Evolutionary conservation across 2,113 vertebrate genomes (phyloP).

Genomic region (Passerina amoena): DNA sequence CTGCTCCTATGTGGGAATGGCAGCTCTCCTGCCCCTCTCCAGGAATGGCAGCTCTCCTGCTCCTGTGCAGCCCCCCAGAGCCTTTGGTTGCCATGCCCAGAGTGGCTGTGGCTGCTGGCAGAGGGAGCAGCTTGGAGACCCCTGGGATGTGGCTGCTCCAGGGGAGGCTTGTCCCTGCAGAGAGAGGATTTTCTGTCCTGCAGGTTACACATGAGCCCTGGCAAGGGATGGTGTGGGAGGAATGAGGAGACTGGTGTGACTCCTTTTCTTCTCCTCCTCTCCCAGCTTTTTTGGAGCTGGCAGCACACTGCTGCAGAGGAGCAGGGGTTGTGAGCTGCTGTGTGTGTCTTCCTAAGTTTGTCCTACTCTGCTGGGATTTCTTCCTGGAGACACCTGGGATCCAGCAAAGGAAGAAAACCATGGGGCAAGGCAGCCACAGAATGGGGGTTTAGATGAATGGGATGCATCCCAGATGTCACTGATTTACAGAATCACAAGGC

Average conservation of each 20-base stretch:
- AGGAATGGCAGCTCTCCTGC: background rate
- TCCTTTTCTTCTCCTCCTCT: background rate
- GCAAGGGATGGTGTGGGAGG: background rate
- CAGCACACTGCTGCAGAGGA: background rate
- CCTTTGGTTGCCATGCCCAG: fast-evolving
- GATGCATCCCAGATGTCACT: background rate
- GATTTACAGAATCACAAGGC: background rate
- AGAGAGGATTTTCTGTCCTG: background rate
- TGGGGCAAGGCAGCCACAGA: background rate
- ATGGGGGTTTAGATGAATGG: fast-evolving
- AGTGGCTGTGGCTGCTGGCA: background rate
- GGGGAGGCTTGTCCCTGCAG: background rate
- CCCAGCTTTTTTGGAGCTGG: background rate
- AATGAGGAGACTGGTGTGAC: fast-evolving
- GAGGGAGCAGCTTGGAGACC: background rate
- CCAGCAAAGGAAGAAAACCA: background rate
- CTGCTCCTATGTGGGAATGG: background rate
- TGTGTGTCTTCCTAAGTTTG: background rate
- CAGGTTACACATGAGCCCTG: background rate
- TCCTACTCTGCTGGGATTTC: background rate
- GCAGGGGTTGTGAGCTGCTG: background rate
- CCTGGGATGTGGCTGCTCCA: background rate
- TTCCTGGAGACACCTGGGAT: background rate
- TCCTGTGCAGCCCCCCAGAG: background rate
- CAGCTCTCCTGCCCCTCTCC: no score